Evolutionary conservation across 2,888 invertebrate genomes (phyloP), one percentile per base, ranked within the genome.

Genomic region (Arrhopalites spinosus): DNA sequence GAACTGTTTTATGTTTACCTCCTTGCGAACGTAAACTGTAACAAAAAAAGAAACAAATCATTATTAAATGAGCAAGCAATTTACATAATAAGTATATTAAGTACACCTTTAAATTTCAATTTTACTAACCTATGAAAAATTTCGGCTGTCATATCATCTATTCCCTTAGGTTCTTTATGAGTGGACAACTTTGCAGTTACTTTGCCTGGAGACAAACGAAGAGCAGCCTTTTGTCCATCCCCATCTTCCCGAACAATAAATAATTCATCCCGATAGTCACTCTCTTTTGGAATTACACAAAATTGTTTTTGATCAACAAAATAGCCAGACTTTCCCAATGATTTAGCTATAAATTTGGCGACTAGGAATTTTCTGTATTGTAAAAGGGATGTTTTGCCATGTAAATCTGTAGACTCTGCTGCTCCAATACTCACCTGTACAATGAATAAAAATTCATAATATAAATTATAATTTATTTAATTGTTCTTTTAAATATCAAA

Each of bases 341-440:
- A 75, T 63, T 29, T 53, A 0, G 30, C 68, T 11, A 77, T 11
- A 64, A 45, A 70, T n/a, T 29, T 69, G 3, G 75, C 75, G 13
- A 63, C 61, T n/a, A 77, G 56, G 66, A 72, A 73, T 70, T 75
- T 77, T 45, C 77, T 20, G 25, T 77, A 74, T 43, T 73, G 29
- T 23, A 15, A 13, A 17, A 77, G 63, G 0, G 63, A 59, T 2
- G 59, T 74, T 53, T 70, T 71, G n/a, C 30, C 17, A 15, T 15
- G 47, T 13, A 66, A 23, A 5, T 53, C 69, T 23, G 17, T 30
- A 17, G 64, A 5, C 25, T 73, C 77, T 2, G 27, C 56, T 27
- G 68, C 29, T 23, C 77, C 77, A 20, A 74, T 59, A 15, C 43
- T 50, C n/a, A 77, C 43, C 64, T 75, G 61, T 43, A 56, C 27